Evolutionary conservation across 2,113 vertebrate genomes (phyloP), one percentile per base, ranked within the genome.

Genomic region (Xiphias gladius): DNA sequence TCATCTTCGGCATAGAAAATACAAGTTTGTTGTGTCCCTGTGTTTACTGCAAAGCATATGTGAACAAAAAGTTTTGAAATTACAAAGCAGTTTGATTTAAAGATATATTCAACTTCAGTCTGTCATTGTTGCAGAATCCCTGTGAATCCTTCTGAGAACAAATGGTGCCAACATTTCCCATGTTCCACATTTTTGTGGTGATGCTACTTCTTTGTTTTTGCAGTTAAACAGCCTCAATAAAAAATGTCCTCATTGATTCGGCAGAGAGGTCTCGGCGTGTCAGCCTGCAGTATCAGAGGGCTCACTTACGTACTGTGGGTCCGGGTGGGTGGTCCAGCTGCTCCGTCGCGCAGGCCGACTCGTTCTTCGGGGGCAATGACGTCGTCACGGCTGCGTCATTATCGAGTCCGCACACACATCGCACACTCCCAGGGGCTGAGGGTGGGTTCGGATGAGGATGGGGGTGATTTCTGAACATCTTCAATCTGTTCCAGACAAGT

Each of bases 301-400:
- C 63, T 50, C 2, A 73, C 76, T 58, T 22, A 39, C 24, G 76
- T 59, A 1, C 37, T 24, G 39, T 58, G 24, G 30, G 39, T 59
- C 37, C 1, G 16, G 22, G 24, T 88, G 90, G 89, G 92, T 91
- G 89, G 91, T 90, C 92, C 41, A 22, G 19, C 20, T 54, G 26
- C 11, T 79, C 76, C 26, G 82, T 77, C 62, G 35, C 59, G 78
- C 81, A 75, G 76, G 24, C 52, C 4, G 22, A 62, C 76, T 81
- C 46, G 43, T 83, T 84, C 50, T 57, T 61, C 66, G 22, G 74
- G 48, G 75, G 65, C 7, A 62, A 72, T 69, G 76, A 72, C 75
- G 86, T 87, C 89, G 76, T 79, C 83, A 13, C 55, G 28, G 43
- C 67, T 46, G 37, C 14, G 22, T 84, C 79, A 84, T 67, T 65